Base-by-base conservation (phyloP, 2,113 vertebrate genomes). In the Probosciger aterrimus region DNA sequence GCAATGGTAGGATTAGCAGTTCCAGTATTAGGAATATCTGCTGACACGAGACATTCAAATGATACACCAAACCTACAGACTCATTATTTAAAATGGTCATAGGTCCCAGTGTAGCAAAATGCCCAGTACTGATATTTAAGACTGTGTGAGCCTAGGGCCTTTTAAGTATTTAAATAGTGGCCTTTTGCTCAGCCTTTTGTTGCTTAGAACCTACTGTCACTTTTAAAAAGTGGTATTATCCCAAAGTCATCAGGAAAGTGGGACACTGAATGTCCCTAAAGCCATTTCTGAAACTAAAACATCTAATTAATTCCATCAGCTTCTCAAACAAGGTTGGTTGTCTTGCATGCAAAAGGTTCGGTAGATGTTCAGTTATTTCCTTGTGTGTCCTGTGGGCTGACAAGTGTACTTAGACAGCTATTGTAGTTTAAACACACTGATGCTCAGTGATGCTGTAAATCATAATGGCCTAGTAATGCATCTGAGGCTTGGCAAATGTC, bases 21-120 rank as follows among this genome's bases (percentile, higher is more conserved):
- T 90, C 73, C 59, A 70, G 31, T 63, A 84, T 73, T 81, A 57
- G 73, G 82, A 91, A 81, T 92, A 74, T 87, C 82, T 93, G 83
- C 92, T 96, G 82, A 33, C 52, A 80, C 59, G 77, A 82, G 14
- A 18, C 49, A 77, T 78, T 57, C 35, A 74, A 53, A 63, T 18
- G 43, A 63, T 82, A 59, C 31, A 53, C 10, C 44, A 92, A 76
- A 70, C 23, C 43, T 67, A 52, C 52, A 75, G 50, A 37, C 4
- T n/a, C 4, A 9, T 71, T 55, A n/a, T 86, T 74, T 84, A 2
- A 55, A 82, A 83, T 77, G 17, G 37, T 63, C 22, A 22, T 44
- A 62, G 19, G 19, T 22, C 62, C 18, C 47, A 46, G 35, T 16
- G 39, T 25, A 53, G 65, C 82, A 60, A 75, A 64, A 82, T 9